Base-by-base conservation (phyloP, 2,888 invertebrate genomes). In the Xestia rhomboidea region DNA sequence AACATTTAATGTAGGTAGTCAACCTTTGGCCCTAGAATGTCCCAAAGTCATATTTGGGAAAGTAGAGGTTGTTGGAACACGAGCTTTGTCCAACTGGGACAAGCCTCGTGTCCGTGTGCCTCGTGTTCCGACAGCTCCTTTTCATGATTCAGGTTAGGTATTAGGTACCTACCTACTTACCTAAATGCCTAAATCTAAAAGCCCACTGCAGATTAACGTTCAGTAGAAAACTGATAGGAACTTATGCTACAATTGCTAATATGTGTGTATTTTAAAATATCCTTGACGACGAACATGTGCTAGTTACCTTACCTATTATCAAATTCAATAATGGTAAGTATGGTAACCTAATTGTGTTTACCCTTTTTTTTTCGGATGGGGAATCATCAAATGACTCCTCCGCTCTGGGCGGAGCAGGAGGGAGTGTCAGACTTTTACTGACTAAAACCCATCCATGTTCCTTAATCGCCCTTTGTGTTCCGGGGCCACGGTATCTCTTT, bases 291-390 rank as follows among this genome's bases (percentile, higher is more conserved):
- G 18, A 34, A 49, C 41, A 38, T n/a, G 41, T 66, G 41, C 18
- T 62, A 18, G 27, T 67, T 76, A 68, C 51, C 15, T 67, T 76
- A 68, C 51, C 15, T 68, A 63, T 79, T 72, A 66, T 27, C 51
- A 51, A 54, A 69, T 79, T 83, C 54, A 79, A 67, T 79, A 64
- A 64, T 44, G 44, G 49, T 81, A 73, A 63, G n/a, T n/a, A n/a
- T n/a, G n/a, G n/a, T n/a, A n/a, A n/a, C n/a, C 10, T 81, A 82
- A 60, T 81, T 66, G 63, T 73, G 64, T 77, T 71, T 82, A 66
- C 70, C 64, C 71, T 82, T 67, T n/a, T n/a, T n/a, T n/a, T n/a
- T n/a, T n/a, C n/a, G n/a, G n/a, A n/a, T n/a, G n/a, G n/a, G n/a
- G n/a, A n/a, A n/a, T n/a, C n/a, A n/a, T n/a, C n/a, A n/a, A n/a